Conservation (phyloP, 2,113 vertebrate species). For the Calypte anna region DNA sequence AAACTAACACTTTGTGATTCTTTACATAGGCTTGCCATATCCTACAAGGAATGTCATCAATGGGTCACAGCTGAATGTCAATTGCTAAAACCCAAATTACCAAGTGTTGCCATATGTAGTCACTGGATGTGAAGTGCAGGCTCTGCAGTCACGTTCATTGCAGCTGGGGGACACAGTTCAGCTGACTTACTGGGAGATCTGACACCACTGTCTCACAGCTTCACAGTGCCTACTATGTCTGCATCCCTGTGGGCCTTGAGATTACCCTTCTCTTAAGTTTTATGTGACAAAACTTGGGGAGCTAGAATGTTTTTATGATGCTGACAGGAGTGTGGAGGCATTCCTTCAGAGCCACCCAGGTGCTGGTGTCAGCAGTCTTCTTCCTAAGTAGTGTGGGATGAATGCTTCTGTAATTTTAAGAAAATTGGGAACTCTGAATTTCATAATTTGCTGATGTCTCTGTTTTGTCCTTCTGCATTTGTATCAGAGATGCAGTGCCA, state of each 20-base stretch:
- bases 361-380: neutral
- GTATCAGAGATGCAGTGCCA: neutral
- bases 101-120: accelerated
- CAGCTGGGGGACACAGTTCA: accelerated
- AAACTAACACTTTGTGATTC: neutral
- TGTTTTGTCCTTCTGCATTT: neutral
- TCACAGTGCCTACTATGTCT: neutral
- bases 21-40: neutral
- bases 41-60: accelerated
- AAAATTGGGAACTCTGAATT: neutral
- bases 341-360: neutral
- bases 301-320: neutral
- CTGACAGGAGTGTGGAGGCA: neutral
- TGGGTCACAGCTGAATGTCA: neutral
- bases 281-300: neutral
- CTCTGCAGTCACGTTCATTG: neutral
- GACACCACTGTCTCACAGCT: neutral
- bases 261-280: neutral
- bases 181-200: neutral
- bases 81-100: neutral
- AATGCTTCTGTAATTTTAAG: neutral
- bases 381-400: neutral
- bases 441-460: neutral
- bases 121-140: neutral
- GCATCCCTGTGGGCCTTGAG: neutral